Conservation (phyloP, 53 echinoderm and acorn worm genomes). For the Echinometra lucunter region DNA sequence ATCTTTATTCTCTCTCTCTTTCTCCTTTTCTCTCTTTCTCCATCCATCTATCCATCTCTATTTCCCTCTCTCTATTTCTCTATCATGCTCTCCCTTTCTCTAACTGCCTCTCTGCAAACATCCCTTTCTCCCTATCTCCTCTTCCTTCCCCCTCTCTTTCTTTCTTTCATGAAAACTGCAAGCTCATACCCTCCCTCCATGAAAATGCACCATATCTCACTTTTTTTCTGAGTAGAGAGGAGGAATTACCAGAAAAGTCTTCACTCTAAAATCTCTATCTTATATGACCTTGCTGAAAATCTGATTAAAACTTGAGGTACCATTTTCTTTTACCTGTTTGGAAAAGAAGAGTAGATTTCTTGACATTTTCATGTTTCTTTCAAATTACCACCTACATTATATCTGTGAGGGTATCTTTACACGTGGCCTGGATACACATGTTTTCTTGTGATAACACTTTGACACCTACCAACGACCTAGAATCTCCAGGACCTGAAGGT, state of each 20-base stretch:
- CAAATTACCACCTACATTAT: neutral
- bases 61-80: neutral
- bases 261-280: neutral
- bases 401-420: neutral
- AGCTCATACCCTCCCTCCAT: neutral
- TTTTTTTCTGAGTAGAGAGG: neutral
- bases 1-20: neutral
- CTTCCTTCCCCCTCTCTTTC: neutral
- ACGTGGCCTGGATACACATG: slow-evolving; percentile 22
- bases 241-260: neutral
- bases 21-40: neutral
- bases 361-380: neutral
- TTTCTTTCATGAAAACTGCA: neutral
- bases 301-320: slow-evolving; percentile 5
- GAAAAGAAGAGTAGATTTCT: neutral
- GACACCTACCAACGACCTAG: neutral
- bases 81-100: neutral
- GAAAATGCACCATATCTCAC: neutral
- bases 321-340: slow-evolving; percentile 18
- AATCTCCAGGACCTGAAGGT: too few species aligned
- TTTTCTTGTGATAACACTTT: slow-evolving; percentile 33
- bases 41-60: neutral
- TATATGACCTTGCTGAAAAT: slow-evolving; percentile 32
- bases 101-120: neutral
- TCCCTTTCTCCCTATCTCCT: neutral